Conservation (phyloP, 2,113 vertebrate genomes). For the Perca schrenkii region DNA sequence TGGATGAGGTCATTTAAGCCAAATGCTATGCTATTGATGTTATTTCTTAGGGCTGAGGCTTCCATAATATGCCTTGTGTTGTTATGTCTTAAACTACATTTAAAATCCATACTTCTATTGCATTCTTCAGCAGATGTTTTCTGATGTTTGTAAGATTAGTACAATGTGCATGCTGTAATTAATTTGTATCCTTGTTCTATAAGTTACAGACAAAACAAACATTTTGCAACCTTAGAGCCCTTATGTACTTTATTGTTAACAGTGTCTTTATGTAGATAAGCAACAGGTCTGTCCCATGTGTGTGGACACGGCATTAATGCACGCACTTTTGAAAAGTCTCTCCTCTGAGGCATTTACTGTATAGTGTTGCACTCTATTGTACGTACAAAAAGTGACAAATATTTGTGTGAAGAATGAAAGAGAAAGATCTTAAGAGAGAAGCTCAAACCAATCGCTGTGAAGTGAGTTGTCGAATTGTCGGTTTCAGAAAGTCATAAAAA, state of each 20-base stretch:
- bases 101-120: conserved; percentile 23
- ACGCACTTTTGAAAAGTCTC: no score
- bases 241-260: not conserved
- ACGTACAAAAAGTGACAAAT: no score
- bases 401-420: no score
- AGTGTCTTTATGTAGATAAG: not conserved
- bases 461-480: no score
- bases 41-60: conserved; percentile 22
- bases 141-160: conserved; percentile 7
- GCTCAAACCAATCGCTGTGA: no score
- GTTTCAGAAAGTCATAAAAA: no score
- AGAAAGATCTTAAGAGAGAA: no score
- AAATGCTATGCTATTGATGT: conserved; percentile 37
- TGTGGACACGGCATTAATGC: rapidly evolving
- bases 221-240: not conserved
- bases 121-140: conserved; percentile 10
- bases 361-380: no score
- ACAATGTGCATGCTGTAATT: not conserved
- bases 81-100: conserved; percentile 12
- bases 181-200: not conserved
- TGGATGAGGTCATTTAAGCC: conserved; percentile 45
- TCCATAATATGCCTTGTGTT: conserved; percentile 22
- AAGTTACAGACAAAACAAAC: conserved; percentile 8
- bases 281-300: not conserved
- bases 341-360: no score